A percentile compares a stretch with the other conserved stretches of the same genome.
Evolutionary conservation across 2,113 vertebrate species (phyloP).

Genomic region (Leptodactylus fuscus): DNA sequence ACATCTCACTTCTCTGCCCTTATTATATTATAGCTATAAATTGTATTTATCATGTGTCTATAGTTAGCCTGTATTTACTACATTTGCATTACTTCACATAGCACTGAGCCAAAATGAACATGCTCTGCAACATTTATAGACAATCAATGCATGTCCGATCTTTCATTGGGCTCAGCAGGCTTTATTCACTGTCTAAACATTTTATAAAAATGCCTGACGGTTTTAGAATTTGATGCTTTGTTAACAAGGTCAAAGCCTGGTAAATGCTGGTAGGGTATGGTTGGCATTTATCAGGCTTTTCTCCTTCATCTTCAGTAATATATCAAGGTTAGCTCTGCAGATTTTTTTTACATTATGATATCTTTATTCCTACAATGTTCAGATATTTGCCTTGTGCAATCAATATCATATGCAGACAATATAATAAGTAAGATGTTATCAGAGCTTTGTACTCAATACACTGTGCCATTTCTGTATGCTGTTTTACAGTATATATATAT

Average conservation of each 20-base stretch:
- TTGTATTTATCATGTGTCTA: neutral
- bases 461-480: neutral
- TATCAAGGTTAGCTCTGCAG: neutral
- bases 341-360: neutral
- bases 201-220: neutral
- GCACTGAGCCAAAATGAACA: neutral
- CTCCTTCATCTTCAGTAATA: neutral
- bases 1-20: neutral
- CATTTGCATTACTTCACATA: neutral
- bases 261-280: neutral
- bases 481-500: too few relatives aligned
- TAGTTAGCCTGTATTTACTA: neutral
- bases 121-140: neutral
- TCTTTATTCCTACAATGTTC: neutral
- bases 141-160: slow-evolving; percentile 7
- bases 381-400: neutral
- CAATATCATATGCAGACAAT: neutral
- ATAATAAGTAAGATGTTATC: neutral
- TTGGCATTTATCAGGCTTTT: neutral
- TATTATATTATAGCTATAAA: too few relatives aligned
- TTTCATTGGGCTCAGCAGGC: slow-evolving; percentile 18
- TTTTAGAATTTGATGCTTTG: neutral
- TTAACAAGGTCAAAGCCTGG: neutral
- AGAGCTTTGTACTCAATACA: neutral
- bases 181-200: neutral